phyloP scores from a whole-genome alignment of 2,113 vertebrate species.

The Toxotes jaculatrix region DNA sequence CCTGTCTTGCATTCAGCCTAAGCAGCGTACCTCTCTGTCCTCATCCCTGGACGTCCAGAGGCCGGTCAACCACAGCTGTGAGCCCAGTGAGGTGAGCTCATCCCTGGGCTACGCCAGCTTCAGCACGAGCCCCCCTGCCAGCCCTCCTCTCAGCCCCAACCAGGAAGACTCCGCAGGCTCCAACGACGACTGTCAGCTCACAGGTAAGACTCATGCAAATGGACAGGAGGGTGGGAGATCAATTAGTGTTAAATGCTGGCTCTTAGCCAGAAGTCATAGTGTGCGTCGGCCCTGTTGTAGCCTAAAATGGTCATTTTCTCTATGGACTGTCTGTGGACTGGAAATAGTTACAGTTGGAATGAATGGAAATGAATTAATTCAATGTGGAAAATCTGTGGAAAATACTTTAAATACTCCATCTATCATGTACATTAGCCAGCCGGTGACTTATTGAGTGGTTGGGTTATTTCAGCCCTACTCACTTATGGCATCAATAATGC shows the following conservation, averaged over 20 bases:
- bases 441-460: too few relatives aligned
- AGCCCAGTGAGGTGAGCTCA: conserved; percentile 94
- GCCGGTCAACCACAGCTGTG: conserved; percentile 90
- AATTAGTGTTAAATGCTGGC: background rate
- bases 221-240: background rate
- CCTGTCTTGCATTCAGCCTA: conserved; percentile 86
- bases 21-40: conserved; percentile 96
- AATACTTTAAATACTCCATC: too few relatives aligned
- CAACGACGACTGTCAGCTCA: conserved; percentile 77
- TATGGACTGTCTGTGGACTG: too few relatives aligned
- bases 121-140: conserved; percentile 88
- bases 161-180: conserved; percentile 86
- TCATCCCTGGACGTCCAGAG: conserved; percentile 94
- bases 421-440: too few relatives aligned
- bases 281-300: too few relatives aligned
- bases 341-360: too few relatives aligned
- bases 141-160: conserved; percentile 89
- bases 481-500: background rate
- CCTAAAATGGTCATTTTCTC: too few relatives aligned
- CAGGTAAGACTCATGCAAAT: conserved; percentile 55
- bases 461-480: too few relatives aligned
- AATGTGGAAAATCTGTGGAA: too few relatives aligned
- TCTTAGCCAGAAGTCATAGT: background rate
- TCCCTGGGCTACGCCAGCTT: conserved; percentile 91
- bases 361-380: too few relatives aligned